Base-by-base conservation (phyloP, 2,113 vertebrate genomes). In the Mola mola region DNA sequence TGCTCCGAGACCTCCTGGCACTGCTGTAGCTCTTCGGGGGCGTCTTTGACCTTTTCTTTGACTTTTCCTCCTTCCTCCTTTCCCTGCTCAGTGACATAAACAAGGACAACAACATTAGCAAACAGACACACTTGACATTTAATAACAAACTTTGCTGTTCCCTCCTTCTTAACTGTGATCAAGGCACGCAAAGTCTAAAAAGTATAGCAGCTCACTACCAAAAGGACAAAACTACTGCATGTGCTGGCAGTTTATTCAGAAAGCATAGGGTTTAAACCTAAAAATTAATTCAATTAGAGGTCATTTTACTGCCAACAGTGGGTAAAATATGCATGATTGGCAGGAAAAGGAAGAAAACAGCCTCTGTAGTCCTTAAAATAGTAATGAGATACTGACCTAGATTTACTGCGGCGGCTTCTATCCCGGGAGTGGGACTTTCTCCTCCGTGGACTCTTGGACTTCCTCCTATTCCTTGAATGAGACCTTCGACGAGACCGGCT, bases 1-100 rank as follows among this genome's bases (percentile, higher is more conserved):
- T 90, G 88, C 97, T 99, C 78, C 95, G 90, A 22, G 97, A 98
- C 56, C 96, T 91, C 49, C 97, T 91, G 33, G 95, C 92, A 66
- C 96, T 97, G 90, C 97, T 98, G 78, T 99, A 98, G 84, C 97
- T 99, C 90, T 98, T 98, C 37, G 97, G 97, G 4, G 97, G 97
- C 6, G 97, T 98, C 93, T 98, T 99, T 2, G 96, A 98, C 42
- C 96, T 94, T 78, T 98, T 99, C 80, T 97, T 96, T 24, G 93
- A 92, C 79, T 98, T 98, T 34, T 98, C 96, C 86, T 98, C 97
- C 84, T 96, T 97, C 88, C 96, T 96, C 87, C 95, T 94, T 63
- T 98, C 95, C 92, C 97, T 98, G 33, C 28, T 16, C 1, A 37
- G 66, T n/a, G n/a, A n/a, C n/a, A n/a, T n/a, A n/a, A n/a, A n/a